A percentile compares a stretch with the other conserved stretches of the same genome.
phyloP scores from a whole-genome alignment of 2,888 invertebrate genomes.

The Caenorhabditis uteleia region DNA sequence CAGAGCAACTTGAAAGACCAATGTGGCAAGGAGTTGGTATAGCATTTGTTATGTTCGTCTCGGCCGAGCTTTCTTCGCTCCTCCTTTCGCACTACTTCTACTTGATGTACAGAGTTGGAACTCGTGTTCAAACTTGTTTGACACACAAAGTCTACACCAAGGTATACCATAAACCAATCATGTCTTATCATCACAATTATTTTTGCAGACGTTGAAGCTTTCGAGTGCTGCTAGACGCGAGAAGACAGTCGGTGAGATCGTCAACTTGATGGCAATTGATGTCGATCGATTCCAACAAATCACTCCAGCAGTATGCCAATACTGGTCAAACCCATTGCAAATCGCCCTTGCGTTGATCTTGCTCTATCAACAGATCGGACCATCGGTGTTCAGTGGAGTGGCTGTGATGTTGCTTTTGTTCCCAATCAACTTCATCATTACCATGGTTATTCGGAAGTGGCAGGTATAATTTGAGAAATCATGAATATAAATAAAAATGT shows the following conservation, averaged over 20 bases:
- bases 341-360: conserved; percentile 65
- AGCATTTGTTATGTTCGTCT: conserved; percentile 61
- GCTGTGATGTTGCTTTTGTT: conserved; percentile 92
- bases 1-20: conserved; percentile 58
- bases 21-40: conserved; percentile 66
- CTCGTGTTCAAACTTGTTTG: conserved; percentile 63
- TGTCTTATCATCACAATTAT: neutral
- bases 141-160: conserved; percentile 69
- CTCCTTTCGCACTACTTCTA: conserved; percentile 67
- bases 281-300: conserved; percentile 72
- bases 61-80: conserved; percentile 64
- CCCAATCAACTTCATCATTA: conserved; percentile 68
- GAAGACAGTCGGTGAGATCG: conserved; percentile 74
- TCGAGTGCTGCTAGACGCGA: conserved; percentile 72
- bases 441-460: conserved; percentile 66
- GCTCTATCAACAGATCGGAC: conserved; percentile 74
- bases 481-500: neutral
- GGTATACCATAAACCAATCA: conserved; percentile 48
- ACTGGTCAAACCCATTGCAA: conserved; percentile 66
- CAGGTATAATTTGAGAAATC: no score
- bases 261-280: conserved; percentile 74
- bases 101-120: conserved; percentile 67
- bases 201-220: conserved; percentile 69
- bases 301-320: conserved; percentile 67
- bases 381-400: conserved; percentile 90